Evolutionary conservation across 2,113 vertebrate genomes (phyloP), one percentile per base, ranked within the genome.

Genomic region (Capreolus pygargus): DNA sequence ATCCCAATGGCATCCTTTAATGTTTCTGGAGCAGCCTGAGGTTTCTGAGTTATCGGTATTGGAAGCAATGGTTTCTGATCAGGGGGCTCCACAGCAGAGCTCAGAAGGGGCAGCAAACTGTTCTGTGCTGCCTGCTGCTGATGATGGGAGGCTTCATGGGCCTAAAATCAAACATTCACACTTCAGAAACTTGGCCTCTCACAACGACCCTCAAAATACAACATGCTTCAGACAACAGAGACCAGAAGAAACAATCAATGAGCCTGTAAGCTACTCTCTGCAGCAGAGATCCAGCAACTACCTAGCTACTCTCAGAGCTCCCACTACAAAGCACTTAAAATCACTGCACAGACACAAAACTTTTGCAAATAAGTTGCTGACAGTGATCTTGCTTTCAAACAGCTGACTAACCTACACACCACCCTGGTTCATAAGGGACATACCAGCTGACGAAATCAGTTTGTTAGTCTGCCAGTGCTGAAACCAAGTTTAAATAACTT

Each of bases 11-110:
- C 98, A 99, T 99, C 99, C 99, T 99, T 99, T 97, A 99, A 99
- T 43, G 99, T 99, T 98, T 99, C 99, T 94, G 99, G 98, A 70
- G 99, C 99, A 96, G 99, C 99, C 95, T 99, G 99, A 86, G 99
- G 99, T 99, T 99, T 99, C 99, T 99, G 99, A 98, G 99, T 99
- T 99, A 99, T 98, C 50, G 99, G 99, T 98, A 99, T 99, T 97
- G 99, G 99, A 98, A 99, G 98, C 98, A 99, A 99, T 43, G 99
- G 99, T 98, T 99, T 99, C 99, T 99, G 99, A 99, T 99, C 99
- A 52, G 99, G 99, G 61, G 99, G 99, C 98, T 99, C 99, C 55
- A 99, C 99, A 90, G 99, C 99, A 98, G 99, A 99, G 99, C 99
- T 99, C 97, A 99, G 99, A 97, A 99, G 99, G 89, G 99, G 99